phyloP scores from a whole-genome alignment of 2,888 invertebrate genomes.

The Lamellibrachia columna region DNA sequence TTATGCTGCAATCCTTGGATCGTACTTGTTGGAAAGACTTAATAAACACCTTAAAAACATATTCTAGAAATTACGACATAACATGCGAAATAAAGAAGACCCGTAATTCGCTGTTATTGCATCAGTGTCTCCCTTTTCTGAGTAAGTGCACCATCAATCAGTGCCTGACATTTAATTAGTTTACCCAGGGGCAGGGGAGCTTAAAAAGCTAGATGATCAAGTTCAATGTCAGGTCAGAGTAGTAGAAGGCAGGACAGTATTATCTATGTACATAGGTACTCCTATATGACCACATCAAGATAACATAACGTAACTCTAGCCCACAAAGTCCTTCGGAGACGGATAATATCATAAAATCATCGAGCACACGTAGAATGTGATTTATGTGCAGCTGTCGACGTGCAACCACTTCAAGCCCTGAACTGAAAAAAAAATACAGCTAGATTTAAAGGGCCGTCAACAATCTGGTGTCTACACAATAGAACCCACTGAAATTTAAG shows the following conservation, averaged over 20 bases:
- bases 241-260: background rate
- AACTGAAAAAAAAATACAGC: background rate
- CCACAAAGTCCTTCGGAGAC: too few relatives aligned
- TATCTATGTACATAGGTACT: background rate
- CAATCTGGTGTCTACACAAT: background rate
- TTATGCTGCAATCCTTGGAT: background rate
- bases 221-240: background rate
- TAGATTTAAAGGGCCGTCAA: background rate
- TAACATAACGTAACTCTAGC: too few relatives aligned
- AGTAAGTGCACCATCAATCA: background rate
- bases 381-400: too few relatives aligned
- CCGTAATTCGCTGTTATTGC: background rate
- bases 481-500: background rate
- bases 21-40: background rate
- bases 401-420: background rate
- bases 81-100: background rate
- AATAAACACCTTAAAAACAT: background rate
- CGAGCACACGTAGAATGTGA: too few relatives aligned
- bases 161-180: background rate
- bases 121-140: background rate
- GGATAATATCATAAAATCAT: too few relatives aligned
- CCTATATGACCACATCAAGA: background rate
- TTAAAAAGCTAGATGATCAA: background rate
- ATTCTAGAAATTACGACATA: background rate
- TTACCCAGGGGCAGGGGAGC: background rate